These are phyloP conservation scores for Turdus rufiventris DNA, from an alignment of 2,113 vertebrate genomes.

Conservation along the genomic window DNA sequence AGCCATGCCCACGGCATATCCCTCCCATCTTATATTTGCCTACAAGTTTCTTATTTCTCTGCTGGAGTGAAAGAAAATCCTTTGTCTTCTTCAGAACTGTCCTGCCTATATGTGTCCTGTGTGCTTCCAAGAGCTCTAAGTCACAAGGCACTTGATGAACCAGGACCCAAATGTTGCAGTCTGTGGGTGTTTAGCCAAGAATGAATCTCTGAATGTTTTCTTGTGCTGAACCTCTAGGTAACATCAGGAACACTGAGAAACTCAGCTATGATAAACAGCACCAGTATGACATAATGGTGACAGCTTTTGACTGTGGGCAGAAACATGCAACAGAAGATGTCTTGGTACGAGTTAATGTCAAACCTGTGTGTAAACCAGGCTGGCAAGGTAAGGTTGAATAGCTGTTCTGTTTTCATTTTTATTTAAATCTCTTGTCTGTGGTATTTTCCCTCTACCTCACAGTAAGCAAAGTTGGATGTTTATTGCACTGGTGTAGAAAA, in stretches of 20 bases:
- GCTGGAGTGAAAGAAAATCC: not conserved
- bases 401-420: not conserved
- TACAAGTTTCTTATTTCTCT: not conserved
- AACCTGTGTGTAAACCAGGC: conserved; percentile 94
- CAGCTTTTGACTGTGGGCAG: conserved; percentile 95
- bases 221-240: conserved; percentile 75
- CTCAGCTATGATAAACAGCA: conserved; percentile 87
- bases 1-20: not conserved
- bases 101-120: not conserved
- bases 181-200: not conserved
- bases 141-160: not conserved
- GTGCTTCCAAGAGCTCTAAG: not conserved
- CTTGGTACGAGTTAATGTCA: conserved; percentile 86
- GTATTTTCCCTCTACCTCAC: not conserved
- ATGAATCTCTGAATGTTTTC: not conserved
- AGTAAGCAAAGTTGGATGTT: not conserved
- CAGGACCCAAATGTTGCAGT: not conserved
- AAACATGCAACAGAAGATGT: conserved; percentile 84
- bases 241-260: conserved; percentile 95
- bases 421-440: not conserved
- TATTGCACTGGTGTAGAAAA: not conserved
- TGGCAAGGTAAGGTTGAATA: conserved; percentile 88
- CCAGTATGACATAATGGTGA: conserved; percentile 91
- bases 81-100: not conserved
- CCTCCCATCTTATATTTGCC: not conserved